Evolutionary conservation across 92 coral and sea anemone species (phyloP).

Genomic region (Siderastrea radians): DNA sequence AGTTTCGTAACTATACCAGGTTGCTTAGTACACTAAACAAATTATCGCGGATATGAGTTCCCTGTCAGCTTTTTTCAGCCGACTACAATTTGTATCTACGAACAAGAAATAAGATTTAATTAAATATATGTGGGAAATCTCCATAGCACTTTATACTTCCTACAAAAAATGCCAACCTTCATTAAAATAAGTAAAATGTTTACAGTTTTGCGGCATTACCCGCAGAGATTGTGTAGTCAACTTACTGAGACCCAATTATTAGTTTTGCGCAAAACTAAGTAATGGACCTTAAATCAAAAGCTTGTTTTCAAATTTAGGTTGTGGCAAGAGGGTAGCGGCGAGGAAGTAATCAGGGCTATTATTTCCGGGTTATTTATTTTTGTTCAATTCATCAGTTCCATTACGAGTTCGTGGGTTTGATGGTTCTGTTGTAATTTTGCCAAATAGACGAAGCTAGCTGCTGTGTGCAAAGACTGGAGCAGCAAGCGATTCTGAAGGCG

Average conservation of each 20-base stretch:
- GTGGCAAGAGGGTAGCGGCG: neutral
- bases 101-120: too few species aligned
- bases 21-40: too few species aligned
- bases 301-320: neutral
- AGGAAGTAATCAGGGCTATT: neutral
- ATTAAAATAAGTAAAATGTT: neutral
- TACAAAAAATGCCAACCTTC: neutral
- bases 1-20: too few species aligned
- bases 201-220: neutral
- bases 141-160: neutral
- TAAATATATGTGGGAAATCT: neutral
- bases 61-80: too few species aligned
- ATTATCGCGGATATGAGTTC: too few species aligned
- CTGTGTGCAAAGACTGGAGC: neutral
- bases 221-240: neutral
- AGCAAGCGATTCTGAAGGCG: too few species aligned
- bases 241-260: neutral
- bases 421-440: constrained; percentile 4
- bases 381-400: neutral
- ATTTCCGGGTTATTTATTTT: constrained; percentile 7
- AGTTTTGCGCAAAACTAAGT: constrained; percentile 1
- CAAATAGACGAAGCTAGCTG: neutral
- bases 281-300: neutral
- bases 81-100: too few species aligned
- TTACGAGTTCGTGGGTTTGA: neutral